A percentile compares a stretch with the other conserved stretches of the same genome.
These are phyloP conservation scores for Melanostoma scalare DNA, from an alignment of 2,888 invertebrate species.

Conservation along the genomic window DNA sequence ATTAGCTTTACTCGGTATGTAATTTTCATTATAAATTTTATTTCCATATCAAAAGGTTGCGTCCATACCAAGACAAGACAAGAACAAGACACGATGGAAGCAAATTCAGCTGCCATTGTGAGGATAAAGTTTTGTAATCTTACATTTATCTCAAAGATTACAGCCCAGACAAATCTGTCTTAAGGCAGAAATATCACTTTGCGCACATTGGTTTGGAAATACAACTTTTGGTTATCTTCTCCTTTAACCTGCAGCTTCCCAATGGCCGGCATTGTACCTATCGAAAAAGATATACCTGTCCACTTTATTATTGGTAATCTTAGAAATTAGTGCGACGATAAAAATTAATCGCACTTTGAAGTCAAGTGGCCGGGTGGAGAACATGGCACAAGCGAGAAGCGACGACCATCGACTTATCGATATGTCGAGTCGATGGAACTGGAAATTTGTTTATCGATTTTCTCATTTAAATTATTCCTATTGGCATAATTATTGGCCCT, in stretches of 20 bases:
- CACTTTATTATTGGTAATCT: conserved; percentile 54
- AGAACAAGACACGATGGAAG: not conserved
- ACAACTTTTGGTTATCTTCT: conserved; percentile 17
- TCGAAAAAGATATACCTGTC: conserved; percentile 34
- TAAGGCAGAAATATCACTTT: conserved; percentile 36
- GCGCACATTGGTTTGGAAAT: conserved; percentile 1
- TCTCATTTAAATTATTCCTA: conserved; percentile 53
- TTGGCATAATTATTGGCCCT: conserved; percentile 45
- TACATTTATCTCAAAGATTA: conserved; percentile 54
- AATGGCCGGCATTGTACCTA: conserved; percentile 1
- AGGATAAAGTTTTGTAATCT: conserved; percentile 51
- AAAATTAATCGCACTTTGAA: conserved; percentile 60
- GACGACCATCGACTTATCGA: conserved; percentile 2
- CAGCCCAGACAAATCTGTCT: conserved; percentile 14
- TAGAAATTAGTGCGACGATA: conserved; percentile 64
- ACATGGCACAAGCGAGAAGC: not conserved
- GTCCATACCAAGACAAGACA: not conserved
- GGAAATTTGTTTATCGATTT: conserved; percentile 60
- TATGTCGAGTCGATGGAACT: not conserved
- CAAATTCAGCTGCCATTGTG: not conserved
- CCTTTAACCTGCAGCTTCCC: conserved; percentile 21
- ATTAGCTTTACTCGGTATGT: conserved; percentile 17
- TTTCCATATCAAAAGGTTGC: conserved; percentile 58
- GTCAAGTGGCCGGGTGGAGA: conserved; percentile 6
- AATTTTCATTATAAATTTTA: conserved; percentile 55